phyloP scores from a whole-genome alignment of 2,888 invertebrate genomes.

The Junonia oenone region DNA sequence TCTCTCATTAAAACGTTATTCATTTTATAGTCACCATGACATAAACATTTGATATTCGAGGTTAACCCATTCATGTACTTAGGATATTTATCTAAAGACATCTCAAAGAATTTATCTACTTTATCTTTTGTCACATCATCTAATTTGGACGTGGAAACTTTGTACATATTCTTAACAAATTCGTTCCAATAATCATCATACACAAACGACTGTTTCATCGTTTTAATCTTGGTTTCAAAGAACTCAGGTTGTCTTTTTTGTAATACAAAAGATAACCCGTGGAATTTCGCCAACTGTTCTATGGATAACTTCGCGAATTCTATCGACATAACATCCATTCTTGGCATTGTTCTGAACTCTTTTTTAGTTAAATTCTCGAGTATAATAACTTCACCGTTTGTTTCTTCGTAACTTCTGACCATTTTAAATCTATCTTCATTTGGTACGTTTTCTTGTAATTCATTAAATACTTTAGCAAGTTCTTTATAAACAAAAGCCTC shows the following conservation, averaged over 20 bases:
- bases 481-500: constrained; percentile 49
- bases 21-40: constrained; percentile 57
- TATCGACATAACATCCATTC: constrained; percentile 42
- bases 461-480: constrained; percentile 37
- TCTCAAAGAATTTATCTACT: constrained; percentile 30
- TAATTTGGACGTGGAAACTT: constrained; percentile 30
- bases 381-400: constrained; percentile 41
- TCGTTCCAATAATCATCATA: constrained; percentile 38
- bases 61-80: constrained; percentile 34
- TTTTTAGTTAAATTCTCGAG: constrained; percentile 45
- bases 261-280: constrained; percentile 45
- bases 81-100: constrained; percentile 32
- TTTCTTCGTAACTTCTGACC: constrained; percentile 41
- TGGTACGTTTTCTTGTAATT: constrained; percentile 46
- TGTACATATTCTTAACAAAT: constrained; percentile 31
- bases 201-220: constrained; percentile 25
- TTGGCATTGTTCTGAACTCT: constrained; percentile 41
- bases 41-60: constrained; percentile 36
- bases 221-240: constrained; percentile 36
- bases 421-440: constrained; percentile 39
- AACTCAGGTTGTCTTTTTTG: constrained; percentile 41
- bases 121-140: constrained; percentile 34
- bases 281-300: constrained; percentile 51
- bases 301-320: constrained; percentile 45
- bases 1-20: constrained; percentile 51